These are phyloP conservation scores for Hylaeus anthracinus DNA, from an alignment of 1,140 invertebrate species.

Conservation along the genomic window DNA sequence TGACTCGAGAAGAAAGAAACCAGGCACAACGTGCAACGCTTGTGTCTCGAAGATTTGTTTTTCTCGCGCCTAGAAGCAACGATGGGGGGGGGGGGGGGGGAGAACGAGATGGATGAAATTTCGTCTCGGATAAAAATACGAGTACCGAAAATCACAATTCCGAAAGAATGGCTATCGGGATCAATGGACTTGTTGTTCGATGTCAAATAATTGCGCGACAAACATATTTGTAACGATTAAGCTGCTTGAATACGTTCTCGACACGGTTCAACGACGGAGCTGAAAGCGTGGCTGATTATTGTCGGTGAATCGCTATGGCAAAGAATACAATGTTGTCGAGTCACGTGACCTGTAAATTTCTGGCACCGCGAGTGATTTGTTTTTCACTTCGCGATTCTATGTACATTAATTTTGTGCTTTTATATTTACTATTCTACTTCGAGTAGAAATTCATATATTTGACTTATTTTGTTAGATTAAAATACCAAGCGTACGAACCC, in stretches of 20 bases:
- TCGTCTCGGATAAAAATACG: too few relatives aligned
- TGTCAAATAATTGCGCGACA: too few relatives aligned
- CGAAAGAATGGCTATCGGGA: too few relatives aligned
- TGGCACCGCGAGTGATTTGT: neutral
- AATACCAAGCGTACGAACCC: too few relatives aligned
- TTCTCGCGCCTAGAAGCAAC: neutral
- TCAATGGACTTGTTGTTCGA: too few relatives aligned
- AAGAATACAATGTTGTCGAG: neutral
- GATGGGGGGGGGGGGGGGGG: too few relatives aligned
- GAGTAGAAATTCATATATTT: too few relatives aligned
- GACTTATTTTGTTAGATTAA: too few relatives aligned
- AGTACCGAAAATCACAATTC: too few relatives aligned
- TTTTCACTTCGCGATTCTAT: neutral
- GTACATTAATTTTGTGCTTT: neutral
- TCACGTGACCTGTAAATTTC: conserved; percentile 23
- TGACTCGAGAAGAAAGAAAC: conserved; percentile 63
- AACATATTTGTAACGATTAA: neutral
- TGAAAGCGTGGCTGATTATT: conserved; percentile 17
- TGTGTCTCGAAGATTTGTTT: conserved; percentile 32
- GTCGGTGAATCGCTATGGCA: neutral
- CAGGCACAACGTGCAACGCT: conserved; percentile 33
- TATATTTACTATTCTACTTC: too few relatives aligned
- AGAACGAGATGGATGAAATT: too few relatives aligned
- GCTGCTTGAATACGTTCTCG: neutral
- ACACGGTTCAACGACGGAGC: neutral